phyloP scores from a whole-genome alignment of 2,113 vertebrate species.

The Clarias gariepinus region DNA sequence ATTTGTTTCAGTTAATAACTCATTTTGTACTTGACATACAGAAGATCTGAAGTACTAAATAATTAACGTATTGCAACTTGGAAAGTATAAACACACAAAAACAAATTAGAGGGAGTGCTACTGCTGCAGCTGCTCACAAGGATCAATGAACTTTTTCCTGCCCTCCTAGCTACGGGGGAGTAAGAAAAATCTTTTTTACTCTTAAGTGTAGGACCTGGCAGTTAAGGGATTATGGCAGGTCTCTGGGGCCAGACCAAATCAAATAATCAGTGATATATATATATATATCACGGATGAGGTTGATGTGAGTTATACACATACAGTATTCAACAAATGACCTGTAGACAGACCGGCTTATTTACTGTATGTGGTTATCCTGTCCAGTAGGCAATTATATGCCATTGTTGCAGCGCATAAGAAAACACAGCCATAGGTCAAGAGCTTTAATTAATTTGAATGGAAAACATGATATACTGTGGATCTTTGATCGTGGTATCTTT shows the following conservation, averaged over 20 bases:
- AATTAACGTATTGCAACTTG: neutral
- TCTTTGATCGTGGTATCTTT: neutral
- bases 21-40: neutral
- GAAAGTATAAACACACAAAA: slow-evolving; percentile 9
- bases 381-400: too few relatives aligned
- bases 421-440: neutral
- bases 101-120: neutral
- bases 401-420: neutral
- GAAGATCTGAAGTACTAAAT: slow-evolving; percentile 18
- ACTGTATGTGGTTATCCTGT: neutral
- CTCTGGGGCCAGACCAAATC: slow-evolving; percentile 20
- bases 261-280: too few relatives aligned
- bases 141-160: slow-evolving; percentile 16
- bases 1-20: neutral
- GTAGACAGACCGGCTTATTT: too few relatives aligned
- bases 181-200: slow-evolving; percentile 3
- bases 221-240: slow-evolving; percentile 36
- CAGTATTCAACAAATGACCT: too few relatives aligned
- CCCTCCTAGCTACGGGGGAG: neutral
- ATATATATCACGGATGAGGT: too few relatives aligned
- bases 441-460: neutral
- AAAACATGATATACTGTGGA: neutral
- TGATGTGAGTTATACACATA: too few relatives aligned
- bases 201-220: slow-evolving; percentile 33
- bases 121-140: neutral